These are phyloP conservation scores for Zosterops japonicus DNA, from an alignment of 2,113 vertebrate genomes.

Conservation along the genomic window DNA sequence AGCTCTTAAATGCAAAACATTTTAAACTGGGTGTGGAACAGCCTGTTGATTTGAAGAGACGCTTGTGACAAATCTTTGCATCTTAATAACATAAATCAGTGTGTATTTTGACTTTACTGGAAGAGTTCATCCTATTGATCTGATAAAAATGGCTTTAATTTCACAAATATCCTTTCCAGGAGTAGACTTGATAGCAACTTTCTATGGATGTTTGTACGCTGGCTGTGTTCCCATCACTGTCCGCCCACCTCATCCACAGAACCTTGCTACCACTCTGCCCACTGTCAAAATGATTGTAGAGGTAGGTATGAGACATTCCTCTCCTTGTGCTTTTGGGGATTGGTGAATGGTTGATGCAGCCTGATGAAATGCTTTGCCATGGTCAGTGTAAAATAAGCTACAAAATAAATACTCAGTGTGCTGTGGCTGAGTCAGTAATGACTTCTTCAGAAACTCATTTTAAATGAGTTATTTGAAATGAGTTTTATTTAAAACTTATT, in stretches of 20 bases:
- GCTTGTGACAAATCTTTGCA: not conserved
- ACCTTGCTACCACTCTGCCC: slow-evolving; percentile 90
- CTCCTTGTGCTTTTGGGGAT: not conserved
- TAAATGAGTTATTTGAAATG: not conserved
- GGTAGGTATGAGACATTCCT: slow-evolving; percentile 65
- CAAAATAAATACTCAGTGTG: not conserved
- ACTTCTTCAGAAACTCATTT: not conserved
- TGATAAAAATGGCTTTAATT: not conserved
- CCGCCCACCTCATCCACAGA: slow-evolving; percentile 92
- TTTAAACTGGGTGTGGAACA: not conserved
- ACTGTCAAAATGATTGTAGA: slow-evolving; percentile 98
- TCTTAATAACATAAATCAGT: not conserved
- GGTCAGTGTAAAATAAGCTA: not conserved
- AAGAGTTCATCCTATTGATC: not conserved
- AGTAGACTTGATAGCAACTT: slow-evolving; percentile 91
- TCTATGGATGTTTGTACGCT: slow-evolving; percentile 93
- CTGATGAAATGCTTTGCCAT: not conserved
- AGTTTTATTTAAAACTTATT: not conserved
- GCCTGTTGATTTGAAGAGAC: not conserved
- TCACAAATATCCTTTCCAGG: slow-evolving; percentile 72
- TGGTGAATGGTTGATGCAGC: not conserved
- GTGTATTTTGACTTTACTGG: not conserved
- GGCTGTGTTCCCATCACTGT: slow-evolving; percentile 92
- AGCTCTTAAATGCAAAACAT: not conserved
- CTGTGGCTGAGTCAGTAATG: not conserved